phyloP scores from a whole-genome alignment of 1,140 invertebrate genomes.

The Aphis gossypii region DNA sequence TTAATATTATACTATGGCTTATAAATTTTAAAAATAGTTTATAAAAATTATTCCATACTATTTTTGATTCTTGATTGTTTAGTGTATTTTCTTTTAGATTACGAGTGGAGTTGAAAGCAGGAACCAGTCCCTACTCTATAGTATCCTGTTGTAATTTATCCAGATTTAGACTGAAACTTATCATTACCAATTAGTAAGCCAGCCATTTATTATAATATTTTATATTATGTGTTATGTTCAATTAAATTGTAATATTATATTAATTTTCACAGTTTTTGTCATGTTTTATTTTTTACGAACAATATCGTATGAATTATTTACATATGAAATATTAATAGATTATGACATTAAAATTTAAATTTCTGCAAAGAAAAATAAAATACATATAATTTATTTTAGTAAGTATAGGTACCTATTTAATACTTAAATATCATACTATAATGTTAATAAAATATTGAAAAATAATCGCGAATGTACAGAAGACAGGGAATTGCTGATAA shows the following conservation, averaged over 20 bases:
- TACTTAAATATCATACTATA: no score
- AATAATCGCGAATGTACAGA: not conserved
- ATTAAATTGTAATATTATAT: not conserved
- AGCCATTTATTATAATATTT: not conserved
- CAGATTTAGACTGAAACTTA: not conserved
- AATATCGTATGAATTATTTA: not conserved
- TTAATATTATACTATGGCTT: not conserved
- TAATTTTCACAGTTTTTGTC: not conserved
- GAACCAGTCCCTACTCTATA: not conserved
- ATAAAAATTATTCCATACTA: not conserved
- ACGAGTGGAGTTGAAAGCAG: not conserved
- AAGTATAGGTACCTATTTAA: no score
- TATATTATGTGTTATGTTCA: not conserved
- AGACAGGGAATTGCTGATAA: not conserved
- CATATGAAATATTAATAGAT: not conserved
- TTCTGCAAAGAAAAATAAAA: not conserved
- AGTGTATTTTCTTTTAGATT: not conserved
- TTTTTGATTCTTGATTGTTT: conserved; percentile 3
- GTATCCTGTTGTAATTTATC: not conserved
- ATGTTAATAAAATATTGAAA: not conserved
- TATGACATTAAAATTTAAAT: not conserved
- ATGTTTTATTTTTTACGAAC: not conserved
- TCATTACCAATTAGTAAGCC: not conserved
- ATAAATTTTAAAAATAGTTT: not conserved
- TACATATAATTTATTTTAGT: no score